A percentile compares a stretch with the other conserved stretches of the same genome.
Evolutionary conservation across 2,113 vertebrate species (phyloP).

Genomic region (Nibea albiflora): DNA sequence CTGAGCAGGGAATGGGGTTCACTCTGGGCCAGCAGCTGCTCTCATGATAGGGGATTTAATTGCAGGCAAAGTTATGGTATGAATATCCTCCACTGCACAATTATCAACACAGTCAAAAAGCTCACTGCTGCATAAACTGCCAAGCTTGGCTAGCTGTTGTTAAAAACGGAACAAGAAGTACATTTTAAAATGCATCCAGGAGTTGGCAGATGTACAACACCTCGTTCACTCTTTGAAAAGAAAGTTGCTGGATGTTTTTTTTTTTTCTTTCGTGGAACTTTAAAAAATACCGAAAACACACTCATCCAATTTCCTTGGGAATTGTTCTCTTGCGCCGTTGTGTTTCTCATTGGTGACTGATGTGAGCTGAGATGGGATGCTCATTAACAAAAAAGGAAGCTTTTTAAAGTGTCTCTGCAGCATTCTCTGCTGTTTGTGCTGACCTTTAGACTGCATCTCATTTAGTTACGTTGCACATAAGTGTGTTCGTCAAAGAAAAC

Average conservation of each 20-base stretch:
- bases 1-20: constrained; percentile 69
- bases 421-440: constrained; percentile 17
- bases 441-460: constrained; percentile 25
- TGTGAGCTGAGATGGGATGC: constrained; percentile 51
- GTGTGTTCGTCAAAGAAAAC: constrained; percentile 32
- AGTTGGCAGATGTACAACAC: constrained; percentile 66
- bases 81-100: constrained; percentile 71
- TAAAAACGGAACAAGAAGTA: constrained; percentile 66
- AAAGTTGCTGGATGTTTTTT: constrained; percentile 37
- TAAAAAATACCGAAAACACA: constrained; percentile 27
- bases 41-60: constrained; percentile 80
- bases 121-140: constrained; percentile 60
- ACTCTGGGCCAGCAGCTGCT: constrained; percentile 73
- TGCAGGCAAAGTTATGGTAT: constrained; percentile 73
- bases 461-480: constrained; percentile 14
- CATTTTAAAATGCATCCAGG: constrained; percentile 59
- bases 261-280: constrained; percentile 52
- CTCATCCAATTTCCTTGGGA: constrained; percentile 48
- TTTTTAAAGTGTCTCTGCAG: constrained; percentile 45
- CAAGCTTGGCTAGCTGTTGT: constrained; percentile 62
- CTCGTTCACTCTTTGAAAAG: constrained; percentile 57
- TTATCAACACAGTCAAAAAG: constrained; percentile 70
- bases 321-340: constrained; percentile 39
- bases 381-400: constrained; percentile 54
- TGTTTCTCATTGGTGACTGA: constrained; percentile 44